Conservation (phyloP, 2,113 vertebrate genomes). For the Phyllostomus discolor region DNA sequence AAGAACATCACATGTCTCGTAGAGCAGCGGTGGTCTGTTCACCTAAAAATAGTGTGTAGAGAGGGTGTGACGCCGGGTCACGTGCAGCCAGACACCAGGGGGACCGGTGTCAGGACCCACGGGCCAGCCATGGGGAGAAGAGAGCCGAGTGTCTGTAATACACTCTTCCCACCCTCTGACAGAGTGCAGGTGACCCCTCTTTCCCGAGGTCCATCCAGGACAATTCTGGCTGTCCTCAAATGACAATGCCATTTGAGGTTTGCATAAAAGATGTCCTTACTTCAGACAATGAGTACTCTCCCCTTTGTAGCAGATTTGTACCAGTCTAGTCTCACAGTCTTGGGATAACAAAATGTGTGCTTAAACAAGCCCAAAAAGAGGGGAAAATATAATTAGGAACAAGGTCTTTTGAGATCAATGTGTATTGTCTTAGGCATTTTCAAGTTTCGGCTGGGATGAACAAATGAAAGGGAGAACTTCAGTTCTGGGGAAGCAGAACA, state of each 20-base stretch:
- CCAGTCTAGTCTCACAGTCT: background rate
- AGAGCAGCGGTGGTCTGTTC: background rate
- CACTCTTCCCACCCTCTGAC: background rate
- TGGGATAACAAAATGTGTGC: background rate
- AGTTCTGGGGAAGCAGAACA: background rate
- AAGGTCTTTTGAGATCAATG: constrained; percentile 35
- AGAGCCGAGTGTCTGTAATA: fast-evolving
- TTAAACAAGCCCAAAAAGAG: background rate
- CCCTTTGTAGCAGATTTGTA: background rate
- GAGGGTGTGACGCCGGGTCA: background rate
- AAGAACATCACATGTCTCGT: background rate
- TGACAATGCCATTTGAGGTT: background rate
- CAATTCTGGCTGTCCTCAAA: background rate
- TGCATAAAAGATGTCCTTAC: background rate
- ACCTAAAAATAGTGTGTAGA: background rate
- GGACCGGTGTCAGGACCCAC: fast-evolving
- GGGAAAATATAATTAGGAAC: background rate
- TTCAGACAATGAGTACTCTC: background rate
- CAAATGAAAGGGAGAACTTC: background rate
- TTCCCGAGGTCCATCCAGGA: background rate
- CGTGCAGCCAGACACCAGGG: background rate
- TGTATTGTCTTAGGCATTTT: background rate
- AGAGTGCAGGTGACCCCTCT: background rate
- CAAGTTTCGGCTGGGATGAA: background rate
- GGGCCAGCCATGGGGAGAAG: background rate